A percentile compares a stretch with the other conserved stretches of the same genome.
phyloP scores from a whole-genome alignment of 2,888 invertebrate species.

The Nipponacmea schrenckii region DNA sequence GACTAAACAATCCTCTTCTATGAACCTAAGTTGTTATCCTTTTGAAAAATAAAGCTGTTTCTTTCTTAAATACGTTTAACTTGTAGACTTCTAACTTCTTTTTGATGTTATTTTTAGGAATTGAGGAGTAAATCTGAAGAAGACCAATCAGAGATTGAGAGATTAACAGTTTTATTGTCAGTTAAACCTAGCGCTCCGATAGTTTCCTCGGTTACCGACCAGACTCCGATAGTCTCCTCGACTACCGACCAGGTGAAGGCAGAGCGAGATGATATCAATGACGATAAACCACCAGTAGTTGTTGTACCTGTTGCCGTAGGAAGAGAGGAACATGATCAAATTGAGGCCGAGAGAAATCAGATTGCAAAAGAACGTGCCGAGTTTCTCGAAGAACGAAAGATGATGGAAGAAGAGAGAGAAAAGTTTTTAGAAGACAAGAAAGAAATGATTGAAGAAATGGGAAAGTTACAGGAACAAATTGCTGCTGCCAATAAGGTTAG shows the following conservation, averaged over 20 bases:
- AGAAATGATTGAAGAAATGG: slow-evolving; percentile 45
- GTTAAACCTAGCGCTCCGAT: slow-evolving; percentile 31
- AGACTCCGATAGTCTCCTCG: neutral
- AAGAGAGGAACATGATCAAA: slow-evolving; percentile 35
- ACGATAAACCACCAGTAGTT: slow-evolving; percentile 3
- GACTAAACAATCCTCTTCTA: no score
- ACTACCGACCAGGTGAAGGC: neutral
- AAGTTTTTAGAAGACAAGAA: slow-evolving; percentile 39
- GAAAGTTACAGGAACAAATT: slow-evolving; percentile 40
- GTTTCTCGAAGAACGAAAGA: slow-evolving; percentile 39
- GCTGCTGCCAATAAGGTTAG: slow-evolving; percentile 39
- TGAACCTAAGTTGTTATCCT: no score
- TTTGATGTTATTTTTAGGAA: neutral
- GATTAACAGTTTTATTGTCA: slow-evolving; percentile 6
- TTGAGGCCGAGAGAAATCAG: slow-evolving; percentile 39
- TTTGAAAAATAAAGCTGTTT: no score
- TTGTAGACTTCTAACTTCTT: neutral
- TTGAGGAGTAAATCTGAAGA: slow-evolving; percentile 19
- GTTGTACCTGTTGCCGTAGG: slow-evolving; percentile 29
- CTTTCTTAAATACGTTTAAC: no score
- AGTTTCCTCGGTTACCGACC: slow-evolving; percentile 27
- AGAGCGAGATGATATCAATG: neutral
- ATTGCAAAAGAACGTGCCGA: slow-evolving; percentile 40
- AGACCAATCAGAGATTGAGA: no score
- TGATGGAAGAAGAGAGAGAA: slow-evolving; percentile 43